Percentiles rank a stretch among this genome's conserved stretches.
Conservation (phyloP, 2,113 vertebrate genomes). For the Myrmophylax atrothorax region DNA sequence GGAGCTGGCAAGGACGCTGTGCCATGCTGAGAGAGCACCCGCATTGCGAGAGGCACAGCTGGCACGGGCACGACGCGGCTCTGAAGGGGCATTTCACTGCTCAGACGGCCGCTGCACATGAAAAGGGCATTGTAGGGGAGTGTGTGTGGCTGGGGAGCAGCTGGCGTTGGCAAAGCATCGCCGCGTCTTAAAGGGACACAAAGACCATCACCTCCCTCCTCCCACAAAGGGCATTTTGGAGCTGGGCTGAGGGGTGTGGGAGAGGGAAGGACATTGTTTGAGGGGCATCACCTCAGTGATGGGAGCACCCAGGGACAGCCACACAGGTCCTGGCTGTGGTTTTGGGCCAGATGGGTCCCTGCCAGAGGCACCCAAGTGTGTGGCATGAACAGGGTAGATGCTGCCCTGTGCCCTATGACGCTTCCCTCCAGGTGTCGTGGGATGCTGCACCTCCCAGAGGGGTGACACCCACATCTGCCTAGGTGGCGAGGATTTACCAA, state of each 20-base stretch:
- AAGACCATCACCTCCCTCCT: background rate
- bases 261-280: background rate
- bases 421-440: rapidly evolving
- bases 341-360: background rate
- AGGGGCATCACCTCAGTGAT: background rate
- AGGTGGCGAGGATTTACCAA: background rate
- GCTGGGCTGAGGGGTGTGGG: rapidly evolving
- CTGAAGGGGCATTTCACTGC: conserved; percentile 60
- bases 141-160: conserved; percentile 54
- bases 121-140: conserved; percentile 66
- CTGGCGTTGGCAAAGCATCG: conserved; percentile 43
- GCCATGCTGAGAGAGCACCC: conserved; percentile 67
- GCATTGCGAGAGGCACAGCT: conserved; percentile 50
- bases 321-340: background rate
- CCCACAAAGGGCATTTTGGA: background rate
- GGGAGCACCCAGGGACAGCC: background rate
- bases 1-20: conserved; percentile 44
- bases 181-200: conserved; percentile 9
- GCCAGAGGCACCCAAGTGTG: background rate
- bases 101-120: conserved; percentile 24
- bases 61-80: conserved; percentile 26
- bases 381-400: background rate
- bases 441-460: rapidly evolving
- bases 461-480: background rate
- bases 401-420: rapidly evolving